phyloP scores from a whole-genome alignment of 2,797 vertebrate genomes.

The Eremophila alpestris region DNA sequence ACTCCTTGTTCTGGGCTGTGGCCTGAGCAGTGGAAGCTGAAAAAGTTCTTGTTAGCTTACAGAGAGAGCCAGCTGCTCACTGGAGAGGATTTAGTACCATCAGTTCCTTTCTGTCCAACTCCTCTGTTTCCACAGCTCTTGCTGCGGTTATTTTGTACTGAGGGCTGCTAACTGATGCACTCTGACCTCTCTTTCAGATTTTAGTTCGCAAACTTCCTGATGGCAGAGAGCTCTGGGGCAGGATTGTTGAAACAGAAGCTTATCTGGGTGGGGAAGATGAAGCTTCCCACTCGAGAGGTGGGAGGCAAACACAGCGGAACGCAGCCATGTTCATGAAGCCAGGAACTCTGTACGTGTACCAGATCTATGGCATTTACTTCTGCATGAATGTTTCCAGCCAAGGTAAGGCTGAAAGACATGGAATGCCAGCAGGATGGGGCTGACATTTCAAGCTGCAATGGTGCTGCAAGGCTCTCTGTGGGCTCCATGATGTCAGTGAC shows the following conservation, averaged over 20 bases:
- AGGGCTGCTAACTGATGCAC: neutral
- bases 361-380: constrained; percentile 94
- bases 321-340: constrained; percentile 95
- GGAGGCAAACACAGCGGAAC: constrained; percentile 89
- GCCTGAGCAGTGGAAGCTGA: neutral
- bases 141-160: neutral
- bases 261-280: constrained; percentile 92
- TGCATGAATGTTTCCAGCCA: constrained; percentile 95
- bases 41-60: neutral
- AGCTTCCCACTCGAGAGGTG: constrained; percentile 93
- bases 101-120: neutral
- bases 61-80: neutral
- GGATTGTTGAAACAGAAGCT: constrained; percentile 93
- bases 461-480: neutral
- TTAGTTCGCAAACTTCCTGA: constrained; percentile 85
- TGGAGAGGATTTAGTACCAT: neutral
- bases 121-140: neutral
- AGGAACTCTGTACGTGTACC: constrained; percentile 93
- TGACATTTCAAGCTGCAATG: neutral
- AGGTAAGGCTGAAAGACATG: constrained; percentile 74
- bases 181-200: constrained; percentile 76
- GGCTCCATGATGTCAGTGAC: neutral
- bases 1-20: neutral
- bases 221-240: constrained; percentile 86
- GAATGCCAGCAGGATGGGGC: neutral